A percentile compares a stretch with the other conserved stretches of the same genome.
These are phyloP conservation scores for Hoplodrina blanda DNA, from an alignment of 2,888 invertebrate genomes.

Conservation along the genomic window DNA sequence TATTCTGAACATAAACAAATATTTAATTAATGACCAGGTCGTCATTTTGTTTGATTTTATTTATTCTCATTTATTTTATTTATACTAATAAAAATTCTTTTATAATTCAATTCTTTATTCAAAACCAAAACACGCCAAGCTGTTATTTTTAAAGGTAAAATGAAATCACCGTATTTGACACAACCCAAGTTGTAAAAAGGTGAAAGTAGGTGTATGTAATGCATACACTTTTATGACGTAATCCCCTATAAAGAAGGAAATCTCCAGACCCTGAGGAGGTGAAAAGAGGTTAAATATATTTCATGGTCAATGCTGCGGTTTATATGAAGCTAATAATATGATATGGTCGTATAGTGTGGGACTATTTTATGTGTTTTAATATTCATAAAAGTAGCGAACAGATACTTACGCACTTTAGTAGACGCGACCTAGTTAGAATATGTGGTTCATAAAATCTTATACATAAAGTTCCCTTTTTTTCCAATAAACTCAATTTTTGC, in stretches of 20 bases:
- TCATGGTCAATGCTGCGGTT: slow-evolving; percentile 44
- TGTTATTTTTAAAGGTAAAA: slow-evolving; percentile 1
- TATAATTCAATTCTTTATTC: background rate
- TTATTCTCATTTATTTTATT: no score
- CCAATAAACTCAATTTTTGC: slow-evolving; percentile 12
- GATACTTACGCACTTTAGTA: slow-evolving; percentile 40
- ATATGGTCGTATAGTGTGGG: slow-evolving; percentile 31
- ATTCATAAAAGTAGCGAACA: slow-evolving; percentile 50
- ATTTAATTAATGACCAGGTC: no score
- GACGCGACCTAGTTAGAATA: slow-evolving; percentile 33
- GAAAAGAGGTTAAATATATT: slow-evolving; percentile 43
- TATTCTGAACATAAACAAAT: no score
- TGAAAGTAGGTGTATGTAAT: slow-evolving; percentile 5
- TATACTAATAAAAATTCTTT: no score
- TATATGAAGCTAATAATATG: slow-evolving; percentile 29
- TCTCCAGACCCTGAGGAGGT: slow-evolving; percentile 14
- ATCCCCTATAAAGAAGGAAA: slow-evolving; percentile 8
- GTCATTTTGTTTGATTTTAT: no score
- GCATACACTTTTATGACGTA: slow-evolving; percentile 25
- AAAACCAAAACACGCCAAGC: background rate
- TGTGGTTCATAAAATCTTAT: slow-evolving; percentile 33
- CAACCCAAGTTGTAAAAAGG: slow-evolving; percentile 5
- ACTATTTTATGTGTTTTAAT: slow-evolving; percentile 51
- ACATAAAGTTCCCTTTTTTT: slow-evolving; percentile 30
- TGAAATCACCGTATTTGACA: slow-evolving; percentile 4